Base-by-base conservation (phyloP, 2,797 vertebrate species). In the Diglossa cyanea region DNA sequence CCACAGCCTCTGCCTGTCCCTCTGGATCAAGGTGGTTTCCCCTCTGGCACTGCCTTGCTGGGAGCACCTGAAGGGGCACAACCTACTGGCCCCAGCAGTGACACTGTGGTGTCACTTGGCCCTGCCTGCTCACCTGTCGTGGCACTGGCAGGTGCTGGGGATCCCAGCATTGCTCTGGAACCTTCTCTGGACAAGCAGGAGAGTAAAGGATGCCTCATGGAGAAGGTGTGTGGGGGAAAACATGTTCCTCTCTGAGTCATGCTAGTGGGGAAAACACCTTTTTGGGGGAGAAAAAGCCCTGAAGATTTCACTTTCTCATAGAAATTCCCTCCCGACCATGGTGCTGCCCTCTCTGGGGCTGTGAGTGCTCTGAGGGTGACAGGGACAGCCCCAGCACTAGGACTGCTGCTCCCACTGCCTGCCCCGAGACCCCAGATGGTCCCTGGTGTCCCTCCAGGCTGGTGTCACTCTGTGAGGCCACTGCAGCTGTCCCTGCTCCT, bases 21-120 rank as follows among this genome's bases (percentile, higher is more conserved):
- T 48, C 20, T 4, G 9, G 39, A 58, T 62, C 26, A 42, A 47
- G 24, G 44, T 1, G 9, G 26, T 40, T 78, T 66, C 12, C 28
- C 28, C 6, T 6, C 2, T 3, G 55, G 28, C 1, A 4, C 61
- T 61, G 70, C 47, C 33, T 70, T 0, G 0, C 25, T 6, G 25
- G 58, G 35, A 78, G 44, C 83, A 62, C 12, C 30, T 4, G 8
- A 40, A 66, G 5, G 8, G 58, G 26, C 53, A 71, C 30, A 31
- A 55, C 26, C 19, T 15, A 0, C 12, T 2, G 4, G 21, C 7
- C 16, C 47, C 42, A 6, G 13, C 13, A 40, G 28, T 45, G 73
- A 12, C 73, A 51, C 60, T 23, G 2, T 8, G 44, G 39, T 47
- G 39, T 19, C 57, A 35, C 72, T 31, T 0, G 0, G 51, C 45